phyloP scores from a whole-genome alignment of 2,797 vertebrate genomes.

The Gastrophryne carolinensis region DNA sequence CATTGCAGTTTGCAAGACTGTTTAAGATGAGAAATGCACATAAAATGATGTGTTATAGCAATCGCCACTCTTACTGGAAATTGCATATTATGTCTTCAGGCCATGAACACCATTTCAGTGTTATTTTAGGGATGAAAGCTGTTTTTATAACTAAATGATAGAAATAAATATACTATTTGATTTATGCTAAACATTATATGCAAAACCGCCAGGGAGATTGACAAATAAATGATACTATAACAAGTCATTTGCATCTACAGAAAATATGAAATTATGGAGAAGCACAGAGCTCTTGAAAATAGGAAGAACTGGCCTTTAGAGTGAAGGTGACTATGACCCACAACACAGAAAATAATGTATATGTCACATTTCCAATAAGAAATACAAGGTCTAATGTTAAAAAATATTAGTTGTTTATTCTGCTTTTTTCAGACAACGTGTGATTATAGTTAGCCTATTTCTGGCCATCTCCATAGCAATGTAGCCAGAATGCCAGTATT shows the following conservation, averaged over 20 bases:
- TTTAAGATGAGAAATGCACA: constrained; percentile 23
- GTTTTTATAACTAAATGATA: constrained; percentile 43
- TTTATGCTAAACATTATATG: constrained; percentile 41
- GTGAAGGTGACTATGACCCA: constrained; percentile 12
- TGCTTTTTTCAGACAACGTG: too few relatives aligned
- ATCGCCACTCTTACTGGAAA: constrained; percentile 35
- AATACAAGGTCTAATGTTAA: background rate
- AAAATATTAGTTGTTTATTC: too few relatives aligned
- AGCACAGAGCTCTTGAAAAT: background rate
- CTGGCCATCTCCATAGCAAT: too few relatives aligned
- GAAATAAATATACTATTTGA: constrained; percentile 42
- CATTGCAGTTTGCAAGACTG: background rate
- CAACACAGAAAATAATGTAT: background rate
- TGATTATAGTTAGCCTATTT: too few relatives aligned
- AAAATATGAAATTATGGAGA: constrained; percentile 19
- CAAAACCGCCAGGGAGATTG: constrained; percentile 43
- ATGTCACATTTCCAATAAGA: too few relatives aligned
- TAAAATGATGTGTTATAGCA: constrained; percentile 28
- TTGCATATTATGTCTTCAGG: constrained; percentile 46
- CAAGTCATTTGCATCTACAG: constrained; percentile 15
- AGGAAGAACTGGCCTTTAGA: background rate
- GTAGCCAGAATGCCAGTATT: too few relatives aligned
- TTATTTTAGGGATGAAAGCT: constrained; percentile 32
- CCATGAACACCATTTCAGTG: constrained; percentile 46
- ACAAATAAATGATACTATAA: constrained; percentile 44